Evolutionary conservation across 2,113 vertebrate genomes (phyloP).

Genomic region (Cettia cetti): DNA sequence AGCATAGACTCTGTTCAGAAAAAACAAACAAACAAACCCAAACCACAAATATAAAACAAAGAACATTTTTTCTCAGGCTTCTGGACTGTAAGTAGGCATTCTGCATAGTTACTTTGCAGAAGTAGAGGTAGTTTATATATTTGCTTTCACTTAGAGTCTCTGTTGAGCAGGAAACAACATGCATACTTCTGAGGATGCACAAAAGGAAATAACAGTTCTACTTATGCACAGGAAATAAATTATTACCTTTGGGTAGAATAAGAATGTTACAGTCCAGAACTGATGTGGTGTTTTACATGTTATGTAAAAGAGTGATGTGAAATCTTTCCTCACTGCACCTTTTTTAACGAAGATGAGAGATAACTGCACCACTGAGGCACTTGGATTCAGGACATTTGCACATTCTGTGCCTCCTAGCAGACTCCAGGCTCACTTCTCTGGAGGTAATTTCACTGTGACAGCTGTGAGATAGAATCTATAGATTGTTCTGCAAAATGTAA

Average conservation of each 20-base stretch:
- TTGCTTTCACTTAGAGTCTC: slow-evolving; percentile 13
- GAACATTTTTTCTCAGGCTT: background rate
- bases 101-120: background rate
- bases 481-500: slow-evolving; percentile 55
- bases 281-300: slow-evolving; percentile 44
- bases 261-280: slow-evolving; percentile 24
- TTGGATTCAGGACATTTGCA: slow-evolving; percentile 26
- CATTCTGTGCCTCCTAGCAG: background rate
- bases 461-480: slow-evolving; percentile 18
- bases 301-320: slow-evolving; percentile 51
- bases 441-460: slow-evolving; percentile 59
- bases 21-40: background rate
- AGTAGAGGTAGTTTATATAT: background rate
- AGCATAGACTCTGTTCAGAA: background rate
- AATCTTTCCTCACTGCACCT: background rate
- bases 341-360: background rate
- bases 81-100: background rate
- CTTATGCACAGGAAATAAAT: slow-evolving; percentile 48
- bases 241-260: slow-evolving; percentile 38
- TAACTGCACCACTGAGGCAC: background rate
- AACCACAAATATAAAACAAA: background rate
- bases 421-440: slow-evolving; percentile 30
- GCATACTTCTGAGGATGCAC: background rate
- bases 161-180: background rate
- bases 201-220: slow-evolving; percentile 51